Evolutionary conservation across 2,888 invertebrate genomes (phyloP), one percentile per base, ranked within the genome.

Genomic region (Sussaba pulchella): DNA sequence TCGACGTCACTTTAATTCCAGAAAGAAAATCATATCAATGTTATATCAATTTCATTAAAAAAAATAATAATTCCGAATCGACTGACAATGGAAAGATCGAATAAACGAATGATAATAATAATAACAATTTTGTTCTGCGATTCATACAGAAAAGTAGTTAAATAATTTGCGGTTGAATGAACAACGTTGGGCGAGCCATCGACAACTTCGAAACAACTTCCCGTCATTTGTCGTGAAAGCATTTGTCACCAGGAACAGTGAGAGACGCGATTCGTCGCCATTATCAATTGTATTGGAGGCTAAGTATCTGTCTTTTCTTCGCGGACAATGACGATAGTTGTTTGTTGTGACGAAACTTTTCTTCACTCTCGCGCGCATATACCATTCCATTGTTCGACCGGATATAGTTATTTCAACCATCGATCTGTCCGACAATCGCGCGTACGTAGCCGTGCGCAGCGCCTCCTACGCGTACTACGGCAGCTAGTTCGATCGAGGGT

Each of bases 401-500:
- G 47, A 41, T 64, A 41, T 64, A 26, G 63, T 26, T 57, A 50
- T 69, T 76, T 69, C 41, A 69, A 45, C 14, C 17, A 70, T 69
- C 47, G 59, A 81, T 76, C 72, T 69, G 71, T 76, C n/a, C 69
- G 63, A 17, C 47, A 14, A 52, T 67, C 14, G 39, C 19, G 54
- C 57, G n/a, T 10, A 12, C 57, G 4, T 57, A 17, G 14, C 17
- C 10, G 26, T 64, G 9, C 24, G 69, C 19, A 54, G 63, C 81
- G 31, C 31, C 4, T 77, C 84, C 82, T 82, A 81, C 84, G 81
- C 78, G 69, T 76, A 67, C 72, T n/a, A n/a, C 26, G 9, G 24
- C 52, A 39, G 50, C 36, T 8, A 45, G 41, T 71, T 81, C 83
- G 78, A 84, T 82, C 78, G 78, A 84, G 87, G 87, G 88, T 90